Base-by-base conservation (phyloP, 2,888 invertebrate species). In the Nymphalis c-album region DNA sequence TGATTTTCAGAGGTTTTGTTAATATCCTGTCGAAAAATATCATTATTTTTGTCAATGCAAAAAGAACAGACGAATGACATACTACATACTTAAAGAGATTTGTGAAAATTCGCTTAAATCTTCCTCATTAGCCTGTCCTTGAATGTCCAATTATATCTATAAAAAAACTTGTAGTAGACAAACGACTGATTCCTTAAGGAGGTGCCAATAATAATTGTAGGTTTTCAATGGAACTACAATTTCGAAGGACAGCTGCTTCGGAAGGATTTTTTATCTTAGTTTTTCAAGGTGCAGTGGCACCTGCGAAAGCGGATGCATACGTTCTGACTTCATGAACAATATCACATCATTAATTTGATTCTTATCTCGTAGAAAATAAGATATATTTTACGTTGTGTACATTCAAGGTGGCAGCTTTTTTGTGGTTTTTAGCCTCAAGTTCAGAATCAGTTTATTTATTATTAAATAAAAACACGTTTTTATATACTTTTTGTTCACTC, bases 221-320 rank as follows among this genome's bases (percentile, higher is more conserved):
- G 46, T 50, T 51, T n/a, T 58, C 13, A 51, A 51, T 17, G 20
- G 26, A 63, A 63, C 48, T 48, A 64, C 50, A 59, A 60, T 63
- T 69, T 69, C 58, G 64, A 68, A 62, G 64, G 73, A 69, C 75
- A 76, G 70, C 74, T 77, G 77, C 71, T 70, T 70, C 71, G 69
- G 64, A 68, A 69, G 70, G 67, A 71, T 63, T 73, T 70, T 73
- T 71, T 74, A 66, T 66, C 61, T 62, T 51, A 18, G 5, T 64
- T 57, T 65, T 67, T 69, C 74, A 75, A 75, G 75, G 75, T 74
- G 75, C 65, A 48, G 22, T 60, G 61, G 69, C 72, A 72, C 73
- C 72, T 74, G 71, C 67, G 50, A 47, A 60, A 64, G 67, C 68
- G 71, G 73, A 72, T 71, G 63, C 68, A 67, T 65, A 47, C 67